These are phyloP conservation scores for Callorhinus ursinus DNA, from an alignment of 2,113 vertebrate species.

Conservation along the genomic window DNA sequence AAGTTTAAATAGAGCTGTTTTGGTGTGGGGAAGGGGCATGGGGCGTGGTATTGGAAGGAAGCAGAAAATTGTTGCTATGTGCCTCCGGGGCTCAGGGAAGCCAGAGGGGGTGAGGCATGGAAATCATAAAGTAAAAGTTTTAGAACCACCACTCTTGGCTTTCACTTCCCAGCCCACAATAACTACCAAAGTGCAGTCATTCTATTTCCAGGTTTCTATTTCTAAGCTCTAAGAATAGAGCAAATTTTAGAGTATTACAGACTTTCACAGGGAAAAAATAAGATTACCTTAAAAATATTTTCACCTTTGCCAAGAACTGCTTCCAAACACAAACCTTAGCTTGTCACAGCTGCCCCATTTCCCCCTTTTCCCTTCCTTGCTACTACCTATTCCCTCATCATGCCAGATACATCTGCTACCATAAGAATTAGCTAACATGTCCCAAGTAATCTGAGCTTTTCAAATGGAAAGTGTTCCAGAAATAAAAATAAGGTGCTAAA, in stretches of 20 bases:
- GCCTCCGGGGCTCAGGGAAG: background rate
- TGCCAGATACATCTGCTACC: conserved; percentile 59
- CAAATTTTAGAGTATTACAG: conserved; percentile 78
- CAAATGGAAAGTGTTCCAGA: conserved; percentile 72
- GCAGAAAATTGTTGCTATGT: background rate
- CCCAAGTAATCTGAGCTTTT: conserved; percentile 75
- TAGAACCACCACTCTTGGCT: conserved; percentile 58
- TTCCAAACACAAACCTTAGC: conserved; percentile 75
- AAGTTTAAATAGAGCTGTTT: conserved; percentile 1
- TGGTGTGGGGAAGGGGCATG: background rate
- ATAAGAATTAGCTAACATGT: conserved; percentile 62
- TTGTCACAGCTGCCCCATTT: conserved; percentile 73
- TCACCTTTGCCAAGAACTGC: conserved; percentile 80
- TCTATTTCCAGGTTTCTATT: conserved; percentile 79
- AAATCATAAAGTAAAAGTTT: conserved; percentile 71
- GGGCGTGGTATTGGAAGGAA: background rate
- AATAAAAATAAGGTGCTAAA: conserved; percentile 80
- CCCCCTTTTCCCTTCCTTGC: conserved; percentile 55
- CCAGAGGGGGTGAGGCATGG: background rate
- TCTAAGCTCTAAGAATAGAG: conserved; percentile 77
- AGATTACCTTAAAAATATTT: conserved; percentile 80
- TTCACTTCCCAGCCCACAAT: conserved; percentile 66
- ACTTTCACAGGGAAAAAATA: conserved; percentile 76
- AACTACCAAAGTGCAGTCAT: conserved; percentile 68
- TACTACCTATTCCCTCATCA: conserved; percentile 55